phyloP scores from a whole-genome alignment of 2,797 vertebrate genomes.

The Oophaga sylvatica region DNA sequence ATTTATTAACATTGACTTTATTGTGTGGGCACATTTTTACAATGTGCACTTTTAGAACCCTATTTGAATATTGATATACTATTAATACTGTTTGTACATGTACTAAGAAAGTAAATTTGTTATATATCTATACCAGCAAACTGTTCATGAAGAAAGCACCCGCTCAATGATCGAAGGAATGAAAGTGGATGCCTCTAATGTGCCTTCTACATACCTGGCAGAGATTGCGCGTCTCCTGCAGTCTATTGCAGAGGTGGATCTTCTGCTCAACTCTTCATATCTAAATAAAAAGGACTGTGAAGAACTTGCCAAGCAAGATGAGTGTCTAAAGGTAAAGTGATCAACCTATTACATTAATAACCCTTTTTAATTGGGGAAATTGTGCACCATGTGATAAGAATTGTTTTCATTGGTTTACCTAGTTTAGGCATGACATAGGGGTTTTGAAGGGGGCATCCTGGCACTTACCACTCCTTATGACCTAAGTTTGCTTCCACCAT shows the following conservation, averaged over 20 bases:
- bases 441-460: neutral
- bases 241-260: constrained; percentile 86
- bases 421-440: neutral
- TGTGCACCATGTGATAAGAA: neutral
- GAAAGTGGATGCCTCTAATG: constrained; percentile 76
- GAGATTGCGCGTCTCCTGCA: constrained; percentile 87
- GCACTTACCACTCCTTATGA: too few species aligned
- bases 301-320: constrained; percentile 88
- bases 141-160: constrained; percentile 75
- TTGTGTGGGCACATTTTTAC: neutral
- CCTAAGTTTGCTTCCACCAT: neutral
- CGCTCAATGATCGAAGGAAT: constrained; percentile 72
- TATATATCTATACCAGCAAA: constrained; percentile 80
- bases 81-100: neutral
- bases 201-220: constrained; percentile 81
- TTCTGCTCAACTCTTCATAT: constrained; percentile 87
- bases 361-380: neutral
- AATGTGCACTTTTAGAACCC: neutral
- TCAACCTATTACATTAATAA: neutral
- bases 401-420: neutral
- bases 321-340: constrained; percentile 88
- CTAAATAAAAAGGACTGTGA: constrained; percentile 86
- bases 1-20: neutral
- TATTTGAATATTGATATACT: neutral
- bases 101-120: constrained; percentile 72